A percentile compares a stretch with the other conserved stretches of the same genome.
phyloP scores from a whole-genome alignment of 2,888 invertebrate genomes.

The Lottia scabra region DNA sequence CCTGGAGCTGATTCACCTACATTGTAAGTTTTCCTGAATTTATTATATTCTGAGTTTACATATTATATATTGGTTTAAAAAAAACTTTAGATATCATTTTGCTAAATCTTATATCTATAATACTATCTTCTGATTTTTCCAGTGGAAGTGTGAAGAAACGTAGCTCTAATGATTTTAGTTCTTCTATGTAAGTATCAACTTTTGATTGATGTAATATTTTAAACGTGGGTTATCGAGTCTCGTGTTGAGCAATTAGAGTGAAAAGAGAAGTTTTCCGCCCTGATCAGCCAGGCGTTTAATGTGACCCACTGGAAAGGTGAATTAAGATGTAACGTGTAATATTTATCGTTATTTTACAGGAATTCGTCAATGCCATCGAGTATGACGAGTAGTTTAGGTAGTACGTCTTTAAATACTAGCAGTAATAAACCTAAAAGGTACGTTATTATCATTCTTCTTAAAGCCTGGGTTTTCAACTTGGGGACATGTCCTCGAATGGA shows the following conservation, averaged over 20 bases:
- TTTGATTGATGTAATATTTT: background rate
- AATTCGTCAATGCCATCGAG: slow-evolving; percentile 36
- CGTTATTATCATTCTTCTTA: background rate
- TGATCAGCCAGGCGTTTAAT: no score
- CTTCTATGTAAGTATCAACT: slow-evolving; percentile 50
- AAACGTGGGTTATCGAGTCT: no score
- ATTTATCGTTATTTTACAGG: slow-evolving; percentile 16
- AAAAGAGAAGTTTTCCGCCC: no score
- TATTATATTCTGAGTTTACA: no score
- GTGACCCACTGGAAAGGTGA: no score
- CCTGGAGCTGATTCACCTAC: slow-evolving; percentile 52
- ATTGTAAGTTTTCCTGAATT: slow-evolving; percentile 46
- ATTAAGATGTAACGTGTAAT: no score
- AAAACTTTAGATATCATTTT: no score
- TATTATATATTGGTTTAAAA: no score
- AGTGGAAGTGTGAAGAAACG: slow-evolving; percentile 63
- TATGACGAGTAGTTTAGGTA: slow-evolving; percentile 35
- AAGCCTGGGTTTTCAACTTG: no score
- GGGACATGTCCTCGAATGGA: no score
- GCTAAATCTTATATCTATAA: no score
- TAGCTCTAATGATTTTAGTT: slow-evolving; percentile 50
- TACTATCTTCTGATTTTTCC: slow-evolving; percentile 23
- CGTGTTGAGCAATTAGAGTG: no score
- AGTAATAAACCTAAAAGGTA: slow-evolving; percentile 33
- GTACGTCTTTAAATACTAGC: slow-evolving; percentile 27